Base-by-base conservation (phyloP, 2,797 vertebrate genomes). In the Labroides dimidiatus region DNA sequence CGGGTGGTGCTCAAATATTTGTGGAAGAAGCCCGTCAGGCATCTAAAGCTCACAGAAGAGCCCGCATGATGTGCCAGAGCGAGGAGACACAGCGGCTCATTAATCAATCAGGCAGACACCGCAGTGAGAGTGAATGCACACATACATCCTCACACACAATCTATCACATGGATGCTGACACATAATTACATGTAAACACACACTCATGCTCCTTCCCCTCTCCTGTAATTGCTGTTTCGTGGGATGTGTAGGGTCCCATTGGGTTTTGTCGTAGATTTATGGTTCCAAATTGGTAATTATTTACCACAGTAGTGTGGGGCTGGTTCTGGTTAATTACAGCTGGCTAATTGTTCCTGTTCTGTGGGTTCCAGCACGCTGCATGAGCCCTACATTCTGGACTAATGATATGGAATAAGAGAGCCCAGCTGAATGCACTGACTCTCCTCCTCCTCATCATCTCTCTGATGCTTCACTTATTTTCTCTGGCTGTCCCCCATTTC, bases 241-340 rank as follows among this genome's bases (percentile, higher is more conserved):
- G 83, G 76, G 82, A 88, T 83, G 82, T 84, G 72, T 72, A 72
- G 70, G 78, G 76, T 78, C 78, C 84, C 76, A 79, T 81, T 82
- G 80, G 82, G 82, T 87, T 82, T 86, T 85, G 86, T 85, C 69
- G 82, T 81, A 74, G 88, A 90, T 87, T 85, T 77, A 82, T 73
- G 69, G 83, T 72, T 68, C 80, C 81, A 88, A 90, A 88, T 90
- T 88, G 86, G 81, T 89, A 84, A 91, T 91, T 91, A 91, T 92
- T 93, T 90, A 83, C 86, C 80, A 84, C 84, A 90, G 83, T 84
- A 84, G 84, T 80, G 81, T 58, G 36, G 56, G 66, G 60, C 64
- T 80, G 82, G 87, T 84, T 89, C 77, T 87, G 86, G 75, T 85
- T 91, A 85, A 91, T 91, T 91, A 89, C 83, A 83, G 85, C 75